Percentiles rank a stretch among this genome's conserved stretches.
Conservation (phyloP, 2,797 vertebrate species). For the Sphaeramia orbicularis region DNA sequence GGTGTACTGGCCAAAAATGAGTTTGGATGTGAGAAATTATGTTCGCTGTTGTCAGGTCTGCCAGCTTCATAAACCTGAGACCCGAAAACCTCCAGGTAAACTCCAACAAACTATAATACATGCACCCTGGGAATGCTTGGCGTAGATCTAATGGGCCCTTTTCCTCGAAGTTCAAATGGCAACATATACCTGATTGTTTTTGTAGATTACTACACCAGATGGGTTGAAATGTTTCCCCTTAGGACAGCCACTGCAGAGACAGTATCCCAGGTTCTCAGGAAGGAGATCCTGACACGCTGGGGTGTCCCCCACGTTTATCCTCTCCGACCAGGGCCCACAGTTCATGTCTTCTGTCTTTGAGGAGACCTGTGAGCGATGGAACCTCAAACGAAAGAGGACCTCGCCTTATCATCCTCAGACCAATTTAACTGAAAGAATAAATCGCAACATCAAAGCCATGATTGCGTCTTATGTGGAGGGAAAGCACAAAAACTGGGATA, state of each 20-base stretch:
- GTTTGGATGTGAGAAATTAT: neutral
- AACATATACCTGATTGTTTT: conserved; percentile 11
- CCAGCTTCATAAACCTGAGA: neutral
- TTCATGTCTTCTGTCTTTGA: neutral
- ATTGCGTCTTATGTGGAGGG: no score
- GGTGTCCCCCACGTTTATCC: neutral
- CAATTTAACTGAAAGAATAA: neutral
- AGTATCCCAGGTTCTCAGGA: neutral
- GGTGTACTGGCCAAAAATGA: conserved; percentile 17
- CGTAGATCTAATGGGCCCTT: conserved; percentile 1
- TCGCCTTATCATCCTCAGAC: neutral
- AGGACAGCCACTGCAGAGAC: neutral
- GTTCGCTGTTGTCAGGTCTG: neutral
- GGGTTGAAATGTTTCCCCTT: conserved; percentile 7
- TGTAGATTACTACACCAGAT: conserved; percentile 7
- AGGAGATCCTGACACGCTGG: neutral
- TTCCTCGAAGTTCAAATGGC: neutral
- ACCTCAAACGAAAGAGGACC: no score
- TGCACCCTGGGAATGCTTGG: conserved; percentile 2
- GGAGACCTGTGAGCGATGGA: neutral
- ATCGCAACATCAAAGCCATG: no score
- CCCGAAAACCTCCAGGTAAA: conserved; percentile 9
- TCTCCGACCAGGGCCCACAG: neutral
- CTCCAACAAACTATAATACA: neutral
- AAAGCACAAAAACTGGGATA: no score